Percentiles rank a stretch among this genome's conserved stretches.
These are phyloP conservation scores for Drosophila insularis DNA, from an alignment of 1,140 invertebrate species.

Conservation along the genomic window DNA sequence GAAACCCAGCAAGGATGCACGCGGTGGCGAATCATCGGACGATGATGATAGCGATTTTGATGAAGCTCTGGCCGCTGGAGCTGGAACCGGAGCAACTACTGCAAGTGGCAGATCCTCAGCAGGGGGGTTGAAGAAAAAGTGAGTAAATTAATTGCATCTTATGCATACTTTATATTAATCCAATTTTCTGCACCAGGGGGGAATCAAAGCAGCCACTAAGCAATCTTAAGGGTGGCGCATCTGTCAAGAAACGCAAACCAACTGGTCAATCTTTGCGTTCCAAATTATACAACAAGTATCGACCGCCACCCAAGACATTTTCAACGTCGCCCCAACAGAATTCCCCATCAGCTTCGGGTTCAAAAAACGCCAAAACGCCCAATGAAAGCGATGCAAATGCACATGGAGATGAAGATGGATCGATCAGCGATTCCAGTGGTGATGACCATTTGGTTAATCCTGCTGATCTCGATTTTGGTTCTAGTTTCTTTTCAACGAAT, in stretches of 20 bases:
- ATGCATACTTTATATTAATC: background rate
- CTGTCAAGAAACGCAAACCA: slow-evolving; percentile 71
- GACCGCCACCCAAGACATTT: slow-evolving; percentile 77
- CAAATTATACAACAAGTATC: slow-evolving; percentile 79
- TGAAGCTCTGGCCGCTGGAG: slow-evolving; percentile 30
- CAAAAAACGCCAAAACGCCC: slow-evolving; percentile 82
- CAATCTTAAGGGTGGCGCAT: slow-evolving; percentile 57
- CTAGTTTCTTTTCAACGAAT: slow-evolving; percentile 68
- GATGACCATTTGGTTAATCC: slow-evolving; percentile 81
- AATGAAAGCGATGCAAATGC: slow-evolving; percentile 70
- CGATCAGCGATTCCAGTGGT: slow-evolving; percentile 79
- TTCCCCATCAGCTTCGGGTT: slow-evolving; percentile 72
- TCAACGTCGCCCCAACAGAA: slow-evolving; percentile 63
- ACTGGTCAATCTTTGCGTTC: slow-evolving; percentile 74
- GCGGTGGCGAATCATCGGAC: slow-evolving; percentile 73
- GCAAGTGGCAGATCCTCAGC: slow-evolving; percentile 55
- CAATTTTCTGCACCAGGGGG: slow-evolving; percentile 13
- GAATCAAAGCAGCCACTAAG: slow-evolving; percentile 58
- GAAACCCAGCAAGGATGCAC: slow-evolving; percentile 70
- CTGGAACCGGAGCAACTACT: slow-evolving; percentile 17
- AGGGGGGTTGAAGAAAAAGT: slow-evolving; percentile 46
- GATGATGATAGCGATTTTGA: slow-evolving; percentile 80
- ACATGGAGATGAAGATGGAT: slow-evolving; percentile 56
- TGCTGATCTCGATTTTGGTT: slow-evolving; percentile 74
- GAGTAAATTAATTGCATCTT: slow-evolving; percentile 6